A percentile compares a stretch with the other conserved stretches of the same genome.
Conservation (phyloP, 2,797 vertebrate species). For the Cossypha heuglini region DNA sequence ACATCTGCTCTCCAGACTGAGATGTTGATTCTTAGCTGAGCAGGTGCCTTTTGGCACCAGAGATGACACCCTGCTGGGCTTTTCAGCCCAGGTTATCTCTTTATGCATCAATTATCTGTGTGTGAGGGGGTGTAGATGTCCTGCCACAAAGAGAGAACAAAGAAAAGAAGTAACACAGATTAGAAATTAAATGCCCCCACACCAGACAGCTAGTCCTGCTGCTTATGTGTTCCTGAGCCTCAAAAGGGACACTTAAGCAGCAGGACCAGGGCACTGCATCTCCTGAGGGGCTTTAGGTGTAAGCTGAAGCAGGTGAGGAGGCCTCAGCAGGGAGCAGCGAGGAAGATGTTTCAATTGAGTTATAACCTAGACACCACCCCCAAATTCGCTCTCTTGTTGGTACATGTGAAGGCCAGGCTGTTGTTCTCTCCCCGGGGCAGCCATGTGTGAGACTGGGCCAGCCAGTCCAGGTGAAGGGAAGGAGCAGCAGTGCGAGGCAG, state of each 20-base stretch:
- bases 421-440: accelerated
- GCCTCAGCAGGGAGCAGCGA: accelerated
- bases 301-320: neutral
- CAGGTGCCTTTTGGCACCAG: neutral
- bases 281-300: neutral
- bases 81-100: neutral
- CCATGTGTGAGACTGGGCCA: accelerated
- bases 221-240: neutral
- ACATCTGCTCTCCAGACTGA: neutral
- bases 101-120: too few species aligned
- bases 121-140: neutral
- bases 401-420: accelerated
- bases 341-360: neutral
- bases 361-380: too few species aligned
- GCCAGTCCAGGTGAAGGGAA: neutral
- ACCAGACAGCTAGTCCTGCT: neutral
- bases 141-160: neutral
- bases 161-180: neutral
- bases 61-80: too few species aligned
- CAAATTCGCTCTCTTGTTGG: accelerated
- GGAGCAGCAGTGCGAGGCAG: neutral
- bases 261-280: neutral
- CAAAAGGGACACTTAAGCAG: neutral
- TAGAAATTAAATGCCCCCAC: neutral
- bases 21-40: neutral